phyloP scores from a whole-genome alignment of 2,888 invertebrate genomes.

The Parthenolecanium corni region DNA sequence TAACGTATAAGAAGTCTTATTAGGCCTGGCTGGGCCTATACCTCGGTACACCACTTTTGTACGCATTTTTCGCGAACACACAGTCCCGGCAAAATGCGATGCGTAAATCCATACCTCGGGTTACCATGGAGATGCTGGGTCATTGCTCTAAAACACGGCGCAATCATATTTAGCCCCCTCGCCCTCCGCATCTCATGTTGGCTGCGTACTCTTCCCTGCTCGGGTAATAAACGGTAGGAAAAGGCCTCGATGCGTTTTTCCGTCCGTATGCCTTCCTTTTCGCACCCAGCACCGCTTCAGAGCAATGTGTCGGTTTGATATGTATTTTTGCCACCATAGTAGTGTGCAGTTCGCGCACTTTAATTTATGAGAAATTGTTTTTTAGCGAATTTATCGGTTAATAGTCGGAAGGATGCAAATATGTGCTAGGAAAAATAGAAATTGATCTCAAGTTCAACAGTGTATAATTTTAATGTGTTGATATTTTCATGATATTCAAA shows the following conservation, averaged over 20 bases:
- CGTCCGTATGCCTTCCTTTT: background rate
- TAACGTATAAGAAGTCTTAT: conserved; percentile 25
- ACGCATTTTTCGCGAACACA: conserved; percentile 21
- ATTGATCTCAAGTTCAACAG: too few species aligned
- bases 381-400: too few species aligned
- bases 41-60: conserved; percentile 4
- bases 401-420: too few species aligned
- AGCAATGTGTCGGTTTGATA: too few species aligned
- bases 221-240: conserved; percentile 3
- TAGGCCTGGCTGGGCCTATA: conserved; percentile 19
- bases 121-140: conserved; percentile 22
- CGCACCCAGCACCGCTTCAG: too few species aligned
- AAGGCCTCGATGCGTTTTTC: background rate
- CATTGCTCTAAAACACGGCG: conserved; percentile 26
- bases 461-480: too few species aligned
- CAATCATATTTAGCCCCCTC: conserved; percentile 27
- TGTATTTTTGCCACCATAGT: too few species aligned
- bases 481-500: too few species aligned
- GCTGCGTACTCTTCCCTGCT: background rate
- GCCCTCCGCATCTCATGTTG: background rate
- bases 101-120: conserved; percentile 26
- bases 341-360: too few species aligned
- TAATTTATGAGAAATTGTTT: too few species aligned
- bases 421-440: too few species aligned
- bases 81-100: conserved; percentile 27